Evolutionary conservation across 2,888 invertebrate genomes (phyloP).

Genomic region (Eupithecia centaureata): DNA sequence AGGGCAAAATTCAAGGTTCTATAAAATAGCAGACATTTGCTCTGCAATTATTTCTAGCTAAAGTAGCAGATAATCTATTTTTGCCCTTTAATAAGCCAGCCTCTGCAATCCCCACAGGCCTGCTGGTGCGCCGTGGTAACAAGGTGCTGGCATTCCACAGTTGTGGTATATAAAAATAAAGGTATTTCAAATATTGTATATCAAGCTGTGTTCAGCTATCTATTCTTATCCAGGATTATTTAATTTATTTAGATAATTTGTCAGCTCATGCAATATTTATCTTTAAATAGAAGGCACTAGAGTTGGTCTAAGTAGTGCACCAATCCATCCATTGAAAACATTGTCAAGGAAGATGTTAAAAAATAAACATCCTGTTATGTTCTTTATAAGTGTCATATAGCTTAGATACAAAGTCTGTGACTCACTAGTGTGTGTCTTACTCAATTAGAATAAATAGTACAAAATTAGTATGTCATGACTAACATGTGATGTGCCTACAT

Average conservation of each 20-base stretch:
- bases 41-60: neutral
- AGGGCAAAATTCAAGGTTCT: neutral
- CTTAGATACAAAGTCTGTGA: neutral
- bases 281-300: neutral
- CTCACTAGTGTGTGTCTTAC: neutral
- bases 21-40: neutral
- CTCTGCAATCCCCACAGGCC: too few relatives aligned
- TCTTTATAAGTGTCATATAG: neutral
- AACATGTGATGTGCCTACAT: slow-evolving; percentile 10
- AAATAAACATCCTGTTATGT: neutral
- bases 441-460: slow-evolving; percentile 13
- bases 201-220: neutral
- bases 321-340: neutral
- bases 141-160: neutral
- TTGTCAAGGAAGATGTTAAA: neutral
- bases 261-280: neutral
- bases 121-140: neutral
- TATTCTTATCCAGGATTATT: neutral
- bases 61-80: neutral
- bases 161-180: too few relatives aligned
- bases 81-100: too few relatives aligned
- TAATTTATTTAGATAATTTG: neutral
- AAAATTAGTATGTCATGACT: slow-evolving; percentile 19
- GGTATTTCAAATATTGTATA: neutral
- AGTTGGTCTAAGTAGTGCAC: neutral